phyloP scores from a whole-genome alignment of 2,113 vertebrate species.

The Chauna torquata region DNA sequence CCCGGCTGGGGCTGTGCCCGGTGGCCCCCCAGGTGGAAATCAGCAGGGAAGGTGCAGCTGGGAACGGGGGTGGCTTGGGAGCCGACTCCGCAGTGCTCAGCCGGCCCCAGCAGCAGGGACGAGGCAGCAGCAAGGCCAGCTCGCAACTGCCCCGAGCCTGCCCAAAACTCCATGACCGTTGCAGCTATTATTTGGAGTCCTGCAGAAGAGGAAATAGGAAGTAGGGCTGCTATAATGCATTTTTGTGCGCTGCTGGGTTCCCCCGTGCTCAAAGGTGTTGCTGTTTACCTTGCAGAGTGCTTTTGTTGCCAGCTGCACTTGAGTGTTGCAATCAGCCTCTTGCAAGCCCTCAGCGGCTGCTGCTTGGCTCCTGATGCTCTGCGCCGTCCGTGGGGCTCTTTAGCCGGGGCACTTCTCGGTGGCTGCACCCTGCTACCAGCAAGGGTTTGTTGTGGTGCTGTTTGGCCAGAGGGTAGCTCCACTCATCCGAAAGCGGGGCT shows the following conservation, averaged over 20 bases:
- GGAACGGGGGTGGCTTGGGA: not conserved
- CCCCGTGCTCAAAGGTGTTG: accelerated
- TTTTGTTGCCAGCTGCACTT: not conserved
- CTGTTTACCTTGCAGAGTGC: not conserved
- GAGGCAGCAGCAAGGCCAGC: not conserved
- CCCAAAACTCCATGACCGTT: not conserved
- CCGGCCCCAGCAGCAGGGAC: not conserved
- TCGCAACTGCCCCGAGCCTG: too few species aligned
- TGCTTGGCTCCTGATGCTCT: accelerated
- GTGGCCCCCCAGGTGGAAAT: not conserved
- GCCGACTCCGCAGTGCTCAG: not conserved
- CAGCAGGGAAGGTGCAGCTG: not conserved
- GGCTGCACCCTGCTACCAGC: not conserved
- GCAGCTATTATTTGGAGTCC: not conserved
- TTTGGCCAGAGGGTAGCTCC: not conserved
- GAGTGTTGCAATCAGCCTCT: not conserved
- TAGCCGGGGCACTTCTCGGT: not conserved
- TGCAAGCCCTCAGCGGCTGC: not conserved
- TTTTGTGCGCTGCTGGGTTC: not conserved
- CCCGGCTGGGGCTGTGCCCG: too few species aligned
- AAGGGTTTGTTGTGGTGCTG: not conserved
- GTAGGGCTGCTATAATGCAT: not conserved
- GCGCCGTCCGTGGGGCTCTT: not conserved
- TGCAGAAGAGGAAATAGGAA: slow-evolving; percentile 18
- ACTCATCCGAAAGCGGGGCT: not conserved